Percentiles rank a stretch among this genome's conserved stretches.
These are phyloP conservation scores for Lasioglossum baleicum DNA, from an alignment of 1,140 invertebrate genomes.

Conservation along the genomic window DNA sequence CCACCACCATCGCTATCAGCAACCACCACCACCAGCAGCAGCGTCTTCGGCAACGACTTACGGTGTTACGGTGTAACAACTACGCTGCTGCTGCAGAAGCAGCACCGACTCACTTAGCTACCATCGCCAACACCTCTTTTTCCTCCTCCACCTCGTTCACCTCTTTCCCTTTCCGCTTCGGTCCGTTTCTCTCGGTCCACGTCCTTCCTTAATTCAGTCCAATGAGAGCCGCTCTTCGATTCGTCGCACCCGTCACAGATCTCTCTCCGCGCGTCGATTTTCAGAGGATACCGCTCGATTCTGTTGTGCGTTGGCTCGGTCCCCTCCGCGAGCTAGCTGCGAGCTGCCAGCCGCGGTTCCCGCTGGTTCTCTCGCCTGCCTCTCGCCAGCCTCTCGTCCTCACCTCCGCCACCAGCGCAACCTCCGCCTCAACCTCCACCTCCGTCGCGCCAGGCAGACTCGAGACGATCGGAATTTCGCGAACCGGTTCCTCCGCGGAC, in stretches of 20 bases:
- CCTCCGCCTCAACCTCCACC: not conserved
- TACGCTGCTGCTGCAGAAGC: conserved; percentile 48
- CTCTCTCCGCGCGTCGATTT: conserved; percentile 25
- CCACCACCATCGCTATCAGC: conserved; percentile 64
- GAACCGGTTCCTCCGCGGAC: conserved; percentile 18
- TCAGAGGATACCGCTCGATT: conserved; percentile 20
- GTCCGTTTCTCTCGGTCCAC: conserved; percentile 70
- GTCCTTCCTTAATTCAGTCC: conserved; percentile 78
- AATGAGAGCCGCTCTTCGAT: conserved; percentile 74
- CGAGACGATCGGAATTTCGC: conserved; percentile 5
- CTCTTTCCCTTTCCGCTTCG: conserved; percentile 65
- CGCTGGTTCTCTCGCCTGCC: no score
- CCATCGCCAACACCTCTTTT: conserved; percentile 65
- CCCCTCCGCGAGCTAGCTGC: not conserved
- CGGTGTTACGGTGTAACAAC: conserved; percentile 34
- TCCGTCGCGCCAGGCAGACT: no score
- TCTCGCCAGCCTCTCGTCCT: not conserved
- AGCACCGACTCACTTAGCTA: conserved; percentile 39
- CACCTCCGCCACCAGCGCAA: not conserved
- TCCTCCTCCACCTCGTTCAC: conserved; percentile 57
- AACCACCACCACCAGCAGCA: conserved; percentile 41
- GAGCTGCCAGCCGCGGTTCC: not conserved
- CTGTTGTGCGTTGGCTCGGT: not conserved
- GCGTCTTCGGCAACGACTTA: conserved; percentile 32
- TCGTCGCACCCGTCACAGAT: conserved; percentile 60